Evolutionary conservation across 2,888 invertebrate species (phyloP), one percentile per base, ranked within the genome.

Genomic region (Seladonia tumulorum): DNA sequence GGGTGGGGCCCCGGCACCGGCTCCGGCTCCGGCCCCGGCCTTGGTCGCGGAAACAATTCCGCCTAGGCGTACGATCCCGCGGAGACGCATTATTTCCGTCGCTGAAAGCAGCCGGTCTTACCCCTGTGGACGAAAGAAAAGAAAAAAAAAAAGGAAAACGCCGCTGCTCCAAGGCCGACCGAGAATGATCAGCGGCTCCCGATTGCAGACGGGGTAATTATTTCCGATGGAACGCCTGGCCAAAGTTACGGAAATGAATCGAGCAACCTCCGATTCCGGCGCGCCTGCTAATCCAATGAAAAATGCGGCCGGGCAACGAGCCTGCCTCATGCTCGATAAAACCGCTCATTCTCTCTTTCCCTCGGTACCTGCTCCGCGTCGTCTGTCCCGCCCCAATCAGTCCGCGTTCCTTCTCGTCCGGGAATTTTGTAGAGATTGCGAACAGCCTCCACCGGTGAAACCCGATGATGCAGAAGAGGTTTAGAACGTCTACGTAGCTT

Each of bases 11-110:
- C 53, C 53, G 53, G 53, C 10, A 10, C 53, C 53, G 53, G 2
- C 22, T 22, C 10, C 53, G 53, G 45, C 42, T 8, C 42, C 42
- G 42, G 49, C 76, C 10, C 72, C 70, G 76, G 71, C 57, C 74
- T 66, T 73, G 77, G 82, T 83, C 86, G 89, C 76, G 87, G 86
- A 91, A 91, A 91, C 91, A 91, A 91, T 91, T 87, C 91, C 81
- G 81, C 81, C 83, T 63, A 68, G 86, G 87, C 88, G 83, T 89
- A 88, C 90, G 90, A 87, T 89, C 82, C 88, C 85, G 68, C 79
- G 75, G 90, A 89, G 89, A 83, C 88, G 91, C 85, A 91, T 91
- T 90, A 90, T 91, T 90, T 79, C 85, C 82, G 78, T 76, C 84
- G 66, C 82, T 87, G 81, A 76, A 83, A 81, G 70, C 77, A 72